phyloP scores from a whole-genome alignment of 2,113 vertebrate genomes.

The Scolopax mira region DNA sequence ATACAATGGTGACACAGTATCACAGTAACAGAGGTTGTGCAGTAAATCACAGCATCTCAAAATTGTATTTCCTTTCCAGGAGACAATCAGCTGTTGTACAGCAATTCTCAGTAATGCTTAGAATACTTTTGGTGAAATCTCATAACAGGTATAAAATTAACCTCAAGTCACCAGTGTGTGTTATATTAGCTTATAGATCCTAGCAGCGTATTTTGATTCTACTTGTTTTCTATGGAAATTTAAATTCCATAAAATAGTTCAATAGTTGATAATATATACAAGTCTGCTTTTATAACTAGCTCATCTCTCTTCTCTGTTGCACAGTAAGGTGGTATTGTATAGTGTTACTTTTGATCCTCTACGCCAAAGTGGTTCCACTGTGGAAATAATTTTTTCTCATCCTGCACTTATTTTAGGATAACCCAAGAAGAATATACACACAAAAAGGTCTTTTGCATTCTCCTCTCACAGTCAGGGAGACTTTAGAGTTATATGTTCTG shows the following conservation, averaged over 20 bases:
- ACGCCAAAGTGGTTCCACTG: not conserved
- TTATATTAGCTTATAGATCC: not conserved
- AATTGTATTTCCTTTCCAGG: not conserved
- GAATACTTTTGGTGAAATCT: not conserved
- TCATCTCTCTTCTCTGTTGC: not conserved
- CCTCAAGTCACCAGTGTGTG: not conserved
- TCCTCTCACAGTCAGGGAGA: not conserved
- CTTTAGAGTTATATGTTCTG: not conserved
- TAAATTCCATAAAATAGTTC: not conserved
- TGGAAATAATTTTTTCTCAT: not conserved
- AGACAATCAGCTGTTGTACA: not conserved
- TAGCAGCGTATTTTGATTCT: not conserved
- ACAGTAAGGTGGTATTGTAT: not conserved
- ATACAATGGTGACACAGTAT: not conserved
- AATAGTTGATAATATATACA: not conserved
- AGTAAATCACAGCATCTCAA: not conserved
- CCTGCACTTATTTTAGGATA: not conserved
- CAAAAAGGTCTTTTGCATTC: not conserved
- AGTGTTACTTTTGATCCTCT: not conserved
- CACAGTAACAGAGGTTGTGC: not conserved
- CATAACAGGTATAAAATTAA: conserved; percentile 6
- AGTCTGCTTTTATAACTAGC: not conserved
- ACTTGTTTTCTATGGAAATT: not conserved
- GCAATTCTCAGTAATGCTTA: not conserved
- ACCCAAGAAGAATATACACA: not conserved